These are phyloP conservation scores for Pheosia gnoma DNA, from an alignment of 2,888 invertebrate genomes.

Conservation along the genomic window DNA sequence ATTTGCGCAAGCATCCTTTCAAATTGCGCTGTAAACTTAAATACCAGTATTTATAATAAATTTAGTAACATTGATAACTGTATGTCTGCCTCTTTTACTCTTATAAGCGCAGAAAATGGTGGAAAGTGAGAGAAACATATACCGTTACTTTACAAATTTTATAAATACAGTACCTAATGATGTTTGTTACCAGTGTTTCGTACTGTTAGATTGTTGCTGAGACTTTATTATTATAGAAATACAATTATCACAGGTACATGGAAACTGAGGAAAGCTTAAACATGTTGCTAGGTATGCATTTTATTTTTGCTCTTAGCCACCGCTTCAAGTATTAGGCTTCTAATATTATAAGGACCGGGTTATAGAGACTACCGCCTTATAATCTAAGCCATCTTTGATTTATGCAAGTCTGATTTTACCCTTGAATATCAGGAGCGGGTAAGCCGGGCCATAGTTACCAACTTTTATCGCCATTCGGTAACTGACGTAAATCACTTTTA, in stretches of 20 bases:
- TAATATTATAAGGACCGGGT: not conserved
- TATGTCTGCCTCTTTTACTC: slow-evolving; percentile 17
- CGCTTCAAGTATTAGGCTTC: too few species aligned
- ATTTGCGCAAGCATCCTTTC: slow-evolving; percentile 52
- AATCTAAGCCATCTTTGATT: slow-evolving; percentile 27
- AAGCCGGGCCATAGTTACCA: slow-evolving; percentile 27
- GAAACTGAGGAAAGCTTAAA: not conserved
- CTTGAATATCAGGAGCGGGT: slow-evolving; percentile 40
- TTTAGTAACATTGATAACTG: slow-evolving; percentile 28
- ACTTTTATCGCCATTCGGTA: slow-evolving; percentile 35
- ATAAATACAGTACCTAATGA: slow-evolving; percentile 20
- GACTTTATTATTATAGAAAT: not conserved
- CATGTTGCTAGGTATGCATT: not conserved
- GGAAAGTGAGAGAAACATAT: slow-evolving; percentile 16
- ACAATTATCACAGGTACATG: not conserved
- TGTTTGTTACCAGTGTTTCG: slow-evolving; percentile 16
- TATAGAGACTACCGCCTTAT: slow-evolving; percentile 1
- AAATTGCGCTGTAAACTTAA: slow-evolving; percentile 56
- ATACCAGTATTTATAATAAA: slow-evolving; percentile 54
- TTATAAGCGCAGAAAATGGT: slow-evolving; percentile 1
- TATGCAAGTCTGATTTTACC: slow-evolving; percentile 35
- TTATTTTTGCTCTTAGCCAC: too few species aligned
- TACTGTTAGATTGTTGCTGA: slow-evolving; percentile 1
- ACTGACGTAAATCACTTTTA: slow-evolving; percentile 54
- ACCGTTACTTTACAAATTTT: slow-evolving; percentile 21